A percentile compares a stretch with the other conserved stretches of the same genome.
These are phyloP conservation scores for Drosophila bifasciata DNA, from an alignment of 1,140 invertebrate species.

Conservation along the genomic window DNA sequence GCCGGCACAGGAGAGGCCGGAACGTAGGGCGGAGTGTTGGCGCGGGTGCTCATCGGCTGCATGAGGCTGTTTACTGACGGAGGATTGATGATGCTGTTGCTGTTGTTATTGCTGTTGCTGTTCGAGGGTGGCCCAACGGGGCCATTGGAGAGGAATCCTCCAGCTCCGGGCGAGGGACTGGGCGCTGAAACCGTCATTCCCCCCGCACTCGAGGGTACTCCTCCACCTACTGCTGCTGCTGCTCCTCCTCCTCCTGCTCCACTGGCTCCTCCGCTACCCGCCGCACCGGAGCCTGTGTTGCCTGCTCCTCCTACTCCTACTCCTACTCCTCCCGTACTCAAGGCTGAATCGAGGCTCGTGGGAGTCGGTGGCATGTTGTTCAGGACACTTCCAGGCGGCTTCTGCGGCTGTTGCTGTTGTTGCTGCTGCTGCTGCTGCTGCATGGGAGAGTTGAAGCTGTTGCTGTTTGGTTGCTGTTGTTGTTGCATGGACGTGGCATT, in stretches of 20 bases:
- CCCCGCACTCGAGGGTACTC: constrained; percentile 32
- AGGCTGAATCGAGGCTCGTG: constrained; percentile 69
- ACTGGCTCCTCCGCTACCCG: not conserved
- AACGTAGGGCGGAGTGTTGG: constrained; percentile 68
- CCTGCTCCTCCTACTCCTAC: constrained; percentile 2
- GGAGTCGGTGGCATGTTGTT: constrained; percentile 83
- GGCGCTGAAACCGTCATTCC: constrained; percentile 84
- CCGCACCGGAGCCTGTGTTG: not conserved
- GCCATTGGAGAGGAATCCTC: constrained; percentile 80
- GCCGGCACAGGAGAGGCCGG: constrained; percentile 71
- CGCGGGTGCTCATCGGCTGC: constrained; percentile 74
- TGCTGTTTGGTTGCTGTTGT: constrained; percentile 84
- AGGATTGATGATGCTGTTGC: constrained; percentile 80
- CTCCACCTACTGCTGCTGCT: not conserved
- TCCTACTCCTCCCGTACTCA: constrained; percentile 38
- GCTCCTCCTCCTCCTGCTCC: too few species aligned
- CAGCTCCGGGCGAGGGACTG: constrained; percentile 84
- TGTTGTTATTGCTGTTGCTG: constrained; percentile 23
- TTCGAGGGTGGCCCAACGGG: constrained; percentile 84
- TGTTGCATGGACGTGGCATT: constrained; percentile 67
- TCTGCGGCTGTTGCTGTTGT: constrained; percentile 83
- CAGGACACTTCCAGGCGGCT: constrained; percentile 46
- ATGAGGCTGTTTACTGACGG: constrained; percentile 84
- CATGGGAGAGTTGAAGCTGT: constrained; percentile 62
- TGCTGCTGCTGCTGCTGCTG: constrained; percentile 82